Base-by-base conservation (phyloP, 2,797 vertebrate genomes). In the Notolabrus celidotus region DNA sequence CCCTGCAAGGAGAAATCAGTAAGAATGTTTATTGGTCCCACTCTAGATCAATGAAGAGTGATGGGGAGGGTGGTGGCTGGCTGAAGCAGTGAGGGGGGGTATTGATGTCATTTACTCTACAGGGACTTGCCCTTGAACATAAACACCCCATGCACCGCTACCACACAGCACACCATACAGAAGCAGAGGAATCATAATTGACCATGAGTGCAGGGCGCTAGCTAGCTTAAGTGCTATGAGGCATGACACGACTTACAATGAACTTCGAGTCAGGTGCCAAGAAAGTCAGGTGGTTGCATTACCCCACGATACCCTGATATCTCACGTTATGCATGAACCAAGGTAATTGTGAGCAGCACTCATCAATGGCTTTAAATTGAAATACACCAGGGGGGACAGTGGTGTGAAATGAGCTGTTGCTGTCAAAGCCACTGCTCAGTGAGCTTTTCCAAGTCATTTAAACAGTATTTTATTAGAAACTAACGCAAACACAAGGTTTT, bases 181-280 rank as follows among this genome's bases (percentile, higher is more conserved):
- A 53, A 27, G 39, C 55, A 54, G 17, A 34, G 16, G 65, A 58
- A 78, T 71, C 58, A 77, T 74, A 74, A 85, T 85, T 59, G 67
- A 79, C 63, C 46, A 49, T 78, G 71, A 84, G 73, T 65, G 70
- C 57, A 53, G 66, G 55, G 45, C 61, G 50, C 53, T 45, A 66
- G 45, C 17, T 34, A 36, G 45, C 56, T 60, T 29, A 74, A 72
- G 47, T 36, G 69, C 43, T 12, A 7, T 7, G 51, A 63, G 59
- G n/a, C 34, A 52, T 85, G 85, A 82, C 38, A n/a, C 53, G 80
- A 87, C 60, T 89, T n/a, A 52, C 49, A 88, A 87, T 81, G 56
- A 83, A 66, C 23, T 38, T 12, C 19, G 42, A 38, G 50, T 58
- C 69, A 77, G 43, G 39, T 69, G 41, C n/a, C 33, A 5, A 34